Percentiles rank a stretch among this genome's conserved stretches.
Conservation (phyloP, 2,797 vertebrate species). For the Enteromius treurensis region DNA sequence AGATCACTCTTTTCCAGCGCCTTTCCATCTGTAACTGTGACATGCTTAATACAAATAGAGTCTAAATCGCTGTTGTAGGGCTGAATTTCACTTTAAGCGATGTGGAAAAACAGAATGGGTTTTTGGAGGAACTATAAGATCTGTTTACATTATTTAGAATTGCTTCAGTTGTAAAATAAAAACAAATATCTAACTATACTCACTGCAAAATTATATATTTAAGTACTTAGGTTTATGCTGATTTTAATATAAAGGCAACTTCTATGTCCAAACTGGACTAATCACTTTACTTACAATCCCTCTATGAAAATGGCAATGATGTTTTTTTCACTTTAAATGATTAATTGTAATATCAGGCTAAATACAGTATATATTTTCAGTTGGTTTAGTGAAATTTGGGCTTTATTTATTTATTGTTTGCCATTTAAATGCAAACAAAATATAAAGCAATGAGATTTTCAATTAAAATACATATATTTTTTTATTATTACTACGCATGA, state of each 20-base stretch:
- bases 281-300: neutral
- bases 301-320: neutral
- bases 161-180: neutral
- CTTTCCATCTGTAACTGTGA: neutral
- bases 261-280: neutral
- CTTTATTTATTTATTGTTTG: neutral
- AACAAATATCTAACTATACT: neutral
- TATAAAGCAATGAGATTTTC: constrained; percentile 6
- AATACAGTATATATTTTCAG: neutral
- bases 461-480: neutral
- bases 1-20: neutral
- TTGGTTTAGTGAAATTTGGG: neutral
- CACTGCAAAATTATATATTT: neutral
- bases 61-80: neutral
- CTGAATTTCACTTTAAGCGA: neutral
- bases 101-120: neutral
- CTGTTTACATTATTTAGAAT: neutral
- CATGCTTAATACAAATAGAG: neutral
- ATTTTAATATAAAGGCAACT: neutral
- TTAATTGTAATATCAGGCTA: neutral
- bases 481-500: neutral
- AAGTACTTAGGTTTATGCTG: neutral
- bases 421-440: neutral
- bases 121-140: too few species aligned
- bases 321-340: neutral